phyloP scores from a whole-genome alignment of 2,888 invertebrate species.

The Lapara coniferarum region DNA sequence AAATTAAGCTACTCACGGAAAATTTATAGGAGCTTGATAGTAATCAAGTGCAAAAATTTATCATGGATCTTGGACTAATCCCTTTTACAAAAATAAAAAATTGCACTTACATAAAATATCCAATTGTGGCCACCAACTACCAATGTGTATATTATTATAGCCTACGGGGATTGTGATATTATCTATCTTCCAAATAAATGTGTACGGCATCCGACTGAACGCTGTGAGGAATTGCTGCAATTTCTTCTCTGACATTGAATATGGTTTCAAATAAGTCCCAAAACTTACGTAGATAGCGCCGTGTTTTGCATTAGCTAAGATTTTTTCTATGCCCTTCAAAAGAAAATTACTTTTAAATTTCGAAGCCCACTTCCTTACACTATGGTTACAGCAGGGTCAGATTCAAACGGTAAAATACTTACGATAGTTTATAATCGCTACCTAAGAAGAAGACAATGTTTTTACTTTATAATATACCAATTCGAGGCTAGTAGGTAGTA shows the following conservation, averaged over 20 bases:
- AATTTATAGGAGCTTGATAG: too few species aligned
- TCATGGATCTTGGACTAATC: too few species aligned
- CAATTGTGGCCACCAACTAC: constrained; percentile 87
- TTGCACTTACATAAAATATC: constrained; percentile 86
- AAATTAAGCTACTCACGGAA: too few species aligned
- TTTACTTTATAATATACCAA: too few species aligned
- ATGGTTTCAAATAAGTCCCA: constrained; percentile 87
- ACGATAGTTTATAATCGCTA: too few species aligned
- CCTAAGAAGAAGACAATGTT: too few species aligned
- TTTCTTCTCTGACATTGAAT: constrained; percentile 84
- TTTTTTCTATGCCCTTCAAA: constrained; percentile 82
- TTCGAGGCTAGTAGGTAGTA: too few species aligned
- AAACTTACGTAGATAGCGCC: constrained; percentile 89
- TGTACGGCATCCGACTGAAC: constrained; percentile 85
- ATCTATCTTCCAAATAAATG: constrained; percentile 90
- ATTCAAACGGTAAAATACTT: too few species aligned
- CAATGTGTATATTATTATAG: constrained; percentile 84
- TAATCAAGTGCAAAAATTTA: too few species aligned
- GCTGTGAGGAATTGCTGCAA: constrained; percentile 83
- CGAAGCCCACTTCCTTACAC: background rate
- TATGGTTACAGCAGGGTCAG: too few species aligned
- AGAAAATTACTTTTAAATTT: background rate
- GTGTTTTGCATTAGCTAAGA: constrained; percentile 83
- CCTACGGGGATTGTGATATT: constrained; percentile 79
- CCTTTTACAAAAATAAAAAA: background rate